Base-by-base conservation (phyloP, 2,888 invertebrate species). In the Drosophila melanosoma region DNA sequence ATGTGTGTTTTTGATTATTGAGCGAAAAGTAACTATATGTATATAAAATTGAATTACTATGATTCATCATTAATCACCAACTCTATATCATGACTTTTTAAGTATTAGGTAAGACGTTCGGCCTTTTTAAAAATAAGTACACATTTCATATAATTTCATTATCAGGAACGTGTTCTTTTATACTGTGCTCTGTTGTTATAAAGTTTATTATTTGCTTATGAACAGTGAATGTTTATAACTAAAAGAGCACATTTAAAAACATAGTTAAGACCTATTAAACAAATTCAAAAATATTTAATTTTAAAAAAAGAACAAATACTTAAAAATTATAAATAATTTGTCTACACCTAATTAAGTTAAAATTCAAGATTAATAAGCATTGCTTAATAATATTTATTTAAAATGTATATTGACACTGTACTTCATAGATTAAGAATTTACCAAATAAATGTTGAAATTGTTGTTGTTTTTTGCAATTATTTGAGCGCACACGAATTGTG, bases 31-130 rank as follows among this genome's bases (percentile, higher is more conserved):
- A 40, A 20, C 8, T n/a, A 40, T 38, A 8, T 1, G 20, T 6
- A 35, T 17, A 12, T 62, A 2, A 36, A 17, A 20, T 35, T 33
- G 12, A 20, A 35, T 48, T 33, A 5, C 8, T 38, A 52, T 60
- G 60, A 66, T 48, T 73, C 51, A 72, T 20, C 57, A 17, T 35
- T 65, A 56, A 71, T 65, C 48, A 59, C 17, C 17, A n/a, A 11
- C 42, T 51, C 26, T 52, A 32, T 33, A 57, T 57, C 20, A 36
- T 45, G 29, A 32, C 26, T 66, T 36, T 4, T n/a, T 11, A 10
- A 17, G 10, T 29, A 35, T 15, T 49, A 26, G n/a, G 15, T 2
- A 1, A 10, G 12, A 11, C 38, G 45, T 40, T 40, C n/a, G 11
- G 12, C 11, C 12, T 35, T 2, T 11, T 6, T 5, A 62, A 29